Base-by-base conservation (phyloP, 2,888 invertebrate genomes). In the Callosobruchus maculatus region DNA sequence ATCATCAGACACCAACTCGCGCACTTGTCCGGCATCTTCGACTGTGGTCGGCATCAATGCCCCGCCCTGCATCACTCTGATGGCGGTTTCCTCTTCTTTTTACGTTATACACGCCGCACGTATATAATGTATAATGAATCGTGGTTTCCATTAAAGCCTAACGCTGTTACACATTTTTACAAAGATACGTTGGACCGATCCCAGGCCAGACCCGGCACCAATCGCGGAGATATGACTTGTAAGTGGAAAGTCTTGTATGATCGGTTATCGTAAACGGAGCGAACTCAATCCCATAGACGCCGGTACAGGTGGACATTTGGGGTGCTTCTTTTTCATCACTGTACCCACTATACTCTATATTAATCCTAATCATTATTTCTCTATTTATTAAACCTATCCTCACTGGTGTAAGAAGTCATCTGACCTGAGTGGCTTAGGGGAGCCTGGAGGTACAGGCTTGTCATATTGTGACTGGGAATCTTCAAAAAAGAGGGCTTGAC, bases 231-330 rank as follows among this genome's bases (percentile, higher is more conserved):
- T 83, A 84, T 83, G 83, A 84, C 78, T 81, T 82, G 83, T 84
- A 84, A 84, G 84, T 84, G 84, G 83, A 84, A 84, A 84, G 83
- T 84, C 84, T 82, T 84, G 84, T 84, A 83, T 83, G 83, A 82
- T 82, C 83, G 80, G 82, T 82, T 84, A 83, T 83, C 83, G 82
- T 78, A 76, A 67, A 22, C 30, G 49, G 49, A 49, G 49, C 49
- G 49, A 49, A 49, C 49, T 49, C 49, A 49, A 49, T 49, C 18
- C 49, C 49, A 49, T 7, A 18, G 49, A 18, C 3, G 49, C 13
- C 49, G 26, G 26, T 4, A 49, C 49, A 49, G 18, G 49, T 49
- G 49, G 49, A 18, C 3, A 49, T 7, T 26, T 2, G 26, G 26
- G 26, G 26, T 7, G 2, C 26, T 26, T 26, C 7, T 26, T 26